Base-by-base conservation (phyloP, 2,113 vertebrate genomes). In the Anseranas semipalmata region DNA sequence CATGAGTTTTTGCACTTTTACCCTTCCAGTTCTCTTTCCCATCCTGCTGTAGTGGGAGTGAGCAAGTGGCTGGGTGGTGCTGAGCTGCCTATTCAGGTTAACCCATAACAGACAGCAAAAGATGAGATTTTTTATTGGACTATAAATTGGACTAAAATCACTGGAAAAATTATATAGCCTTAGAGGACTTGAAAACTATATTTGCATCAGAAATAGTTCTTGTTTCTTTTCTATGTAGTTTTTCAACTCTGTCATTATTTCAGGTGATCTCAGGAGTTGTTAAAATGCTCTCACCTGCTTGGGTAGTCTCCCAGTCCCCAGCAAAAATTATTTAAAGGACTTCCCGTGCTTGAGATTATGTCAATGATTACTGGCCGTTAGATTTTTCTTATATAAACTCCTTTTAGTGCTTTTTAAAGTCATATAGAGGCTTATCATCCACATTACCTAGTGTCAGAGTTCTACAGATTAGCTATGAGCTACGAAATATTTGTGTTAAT, bases 11-110 rank as follows among this genome's bases (percentile, higher is more conserved):
- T 24, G 45, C 45, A 58, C n/a, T 59, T 53, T 66, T 28, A 5
- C 33, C 27, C 9, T 71, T 70, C 9, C 13, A 12, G 32, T 87
- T 76, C 65, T 59, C 3, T 65, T 1, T 18, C 5, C 6, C 5
- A 24, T 46, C 7, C 25, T 25, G 24, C 8, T 50, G 11, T 22
- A 8, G 10, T 13, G 9, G 1, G 8, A 45, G 11, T 9, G 16
- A 85, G 7, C 0, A 3, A 52, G n/a, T 18, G 27, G 9, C 15
- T 55, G 3, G 50, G 28, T 2, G 12, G 24, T 13, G 45, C 8
- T 71, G 7, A 60, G 28, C 39, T 90, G 22, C n/a, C 39, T n/a
- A 2, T 10, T 1, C 1, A 33, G 10, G 11, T 35, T 55, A 60
- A 33, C 13, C 4, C 25, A 35, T 9, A 65, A 16, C 2, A 55